Base-by-base conservation (phyloP, 2,888 invertebrate species). In the Machimus atricapillus region DNA sequence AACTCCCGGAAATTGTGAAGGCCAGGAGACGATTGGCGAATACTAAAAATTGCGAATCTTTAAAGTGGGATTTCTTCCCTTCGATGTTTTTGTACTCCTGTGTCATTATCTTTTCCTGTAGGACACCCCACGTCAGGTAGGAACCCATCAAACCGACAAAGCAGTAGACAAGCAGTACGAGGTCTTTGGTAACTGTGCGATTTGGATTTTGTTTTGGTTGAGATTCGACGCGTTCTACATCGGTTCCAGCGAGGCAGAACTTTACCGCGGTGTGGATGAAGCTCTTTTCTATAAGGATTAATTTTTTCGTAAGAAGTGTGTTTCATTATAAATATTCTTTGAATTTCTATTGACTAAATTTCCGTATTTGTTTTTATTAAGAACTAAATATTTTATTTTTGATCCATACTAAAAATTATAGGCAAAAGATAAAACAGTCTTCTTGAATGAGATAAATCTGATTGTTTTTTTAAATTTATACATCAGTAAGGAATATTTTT, bases 21-120 rank as follows among this genome's bases (percentile, higher is more conserved):
- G 98, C 98, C 88, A 98, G 93, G 89, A 98, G 94, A 37, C 99
- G 95, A 94, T 99, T 99, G 85, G 97, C 95, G 93, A 99, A 98
- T 88, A 99, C 99, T 88, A 99, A 94, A 93, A 99, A 98, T 92
- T 99, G 99, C 0, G 99, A 98, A 93, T 99, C 98, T 90, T 95
- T 95, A 93, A 99, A 99, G 89, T 94, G 94, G 37, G 91, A 89
- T 88, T 93, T 93, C 87, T 94, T 94, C 19, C 96, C 96, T 89
- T 94, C 93, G 0, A 93, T 90, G 92, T 95, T 94, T 46, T 93
- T 93, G 91, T 97, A 97, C 90, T 94, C 94, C 94, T 96, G 94
- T 0, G 99, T 99, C 98, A 99, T 99, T 87, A 99, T 97, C 93
- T 98, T 97, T 93, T 99, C 99, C 93, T 99, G 99, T 88, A 99